Percentiles rank a stretch among this genome's conserved stretches.
These are phyloP conservation scores for Murina feae DNA, from an alignment of 2,113 vertebrate genomes.

Conservation along the genomic window DNA sequence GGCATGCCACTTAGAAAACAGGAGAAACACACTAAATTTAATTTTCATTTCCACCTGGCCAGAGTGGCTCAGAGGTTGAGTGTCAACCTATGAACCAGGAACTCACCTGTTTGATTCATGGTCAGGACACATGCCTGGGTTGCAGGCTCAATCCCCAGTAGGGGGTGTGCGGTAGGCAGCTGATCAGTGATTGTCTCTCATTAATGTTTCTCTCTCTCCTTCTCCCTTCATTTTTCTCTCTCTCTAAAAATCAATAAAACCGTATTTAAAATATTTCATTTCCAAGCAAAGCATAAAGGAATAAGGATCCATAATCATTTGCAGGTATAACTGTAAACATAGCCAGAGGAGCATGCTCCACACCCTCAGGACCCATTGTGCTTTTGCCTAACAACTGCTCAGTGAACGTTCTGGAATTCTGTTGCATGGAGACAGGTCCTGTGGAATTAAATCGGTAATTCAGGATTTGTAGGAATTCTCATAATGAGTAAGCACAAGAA, in stretches of 20 bases:
- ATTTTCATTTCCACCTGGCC: no score
- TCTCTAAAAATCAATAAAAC: no score
- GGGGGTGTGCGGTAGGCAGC: no score
- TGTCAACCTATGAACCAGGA: no score
- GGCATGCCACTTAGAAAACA: neutral
- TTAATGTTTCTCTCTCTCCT: no score
- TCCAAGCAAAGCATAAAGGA: neutral
- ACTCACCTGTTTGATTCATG: no score
- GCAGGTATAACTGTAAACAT: neutral
- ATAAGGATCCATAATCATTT: neutral
- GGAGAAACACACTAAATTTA: neutral
- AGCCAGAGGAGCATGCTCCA: neutral
- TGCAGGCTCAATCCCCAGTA: no score
- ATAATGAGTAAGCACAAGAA: constrained; percentile 21
- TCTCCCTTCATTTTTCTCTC: no score
- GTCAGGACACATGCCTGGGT: no score
- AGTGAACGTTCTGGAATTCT: neutral
- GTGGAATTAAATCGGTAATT: neutral
- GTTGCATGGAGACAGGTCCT: neutral
- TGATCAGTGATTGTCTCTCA: no score
- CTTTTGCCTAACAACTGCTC: neutral
- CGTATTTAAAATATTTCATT: neutral
- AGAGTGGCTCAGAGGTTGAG: no score
- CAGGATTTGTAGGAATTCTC: neutral
- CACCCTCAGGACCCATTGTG: neutral